Evolutionary conservation across 1,140 invertebrate species (phyloP).

Genomic region (Pseudomyrmex flavicornis): DNA sequence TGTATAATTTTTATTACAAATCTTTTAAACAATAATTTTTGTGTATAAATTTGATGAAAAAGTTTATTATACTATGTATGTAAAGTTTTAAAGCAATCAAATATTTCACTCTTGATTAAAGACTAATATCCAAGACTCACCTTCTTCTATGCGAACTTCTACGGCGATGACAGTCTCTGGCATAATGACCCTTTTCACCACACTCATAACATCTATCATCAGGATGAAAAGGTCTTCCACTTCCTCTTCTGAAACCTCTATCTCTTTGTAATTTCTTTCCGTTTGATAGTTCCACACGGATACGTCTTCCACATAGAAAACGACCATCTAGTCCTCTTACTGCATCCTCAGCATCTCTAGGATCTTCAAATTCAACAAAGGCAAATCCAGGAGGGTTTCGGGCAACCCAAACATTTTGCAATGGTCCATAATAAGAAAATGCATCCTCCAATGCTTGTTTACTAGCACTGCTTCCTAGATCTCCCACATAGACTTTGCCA

Average conservation of each 20-base stretch:
- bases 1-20: background rate
- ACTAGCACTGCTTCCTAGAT: constrained; percentile 95
- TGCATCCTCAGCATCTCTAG: constrained; percentile 98
- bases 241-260: constrained; percentile 86
- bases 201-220: constrained; percentile 97
- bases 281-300: constrained; percentile 96
- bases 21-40: background rate
- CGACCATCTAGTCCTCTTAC: constrained; percentile 97
- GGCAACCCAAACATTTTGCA: constrained; percentile 99
- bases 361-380: constrained; percentile 99
- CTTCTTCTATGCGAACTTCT: constrained; percentile 85
- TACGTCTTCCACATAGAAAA: constrained; percentile 94
- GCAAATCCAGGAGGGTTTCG: constrained; percentile 97
- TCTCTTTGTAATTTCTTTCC: constrained; percentile 87
- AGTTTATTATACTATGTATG: background rate
- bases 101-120: constrained; percentile 1
- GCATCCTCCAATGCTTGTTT: constrained; percentile 96
- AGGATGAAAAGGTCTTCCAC: constrained; percentile 90
- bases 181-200: constrained; percentile 96
- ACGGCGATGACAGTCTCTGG: constrained; percentile 92
- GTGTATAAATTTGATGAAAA: background rate
- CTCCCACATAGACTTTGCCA: constrained; percentile 99
- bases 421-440: constrained; percentile 97
- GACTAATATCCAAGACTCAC: constrained; percentile 82
- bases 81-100: background rate